Evolutionary conservation across 2,797 vertebrate genomes (phyloP), one percentile per base, ranked within the genome.

Genomic region (Rhynchotus rufescens): DNA sequence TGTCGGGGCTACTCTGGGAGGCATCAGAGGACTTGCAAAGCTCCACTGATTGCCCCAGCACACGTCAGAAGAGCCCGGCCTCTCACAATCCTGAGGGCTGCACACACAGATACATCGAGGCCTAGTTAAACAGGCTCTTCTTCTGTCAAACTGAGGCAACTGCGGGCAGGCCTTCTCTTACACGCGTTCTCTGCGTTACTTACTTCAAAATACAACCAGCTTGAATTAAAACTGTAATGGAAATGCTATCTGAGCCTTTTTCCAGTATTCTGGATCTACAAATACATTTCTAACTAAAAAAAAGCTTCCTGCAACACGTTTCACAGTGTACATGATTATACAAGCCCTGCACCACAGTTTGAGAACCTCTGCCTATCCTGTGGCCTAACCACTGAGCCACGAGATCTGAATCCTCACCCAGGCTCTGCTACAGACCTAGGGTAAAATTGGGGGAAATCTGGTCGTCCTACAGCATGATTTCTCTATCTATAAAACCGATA

Each of bases 231-330:
- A 19, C 11, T 45, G 12, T 73, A 84, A 89, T 73, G 73, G 86
- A 91, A 76, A 82, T 2, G 36, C 19, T 4, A 10, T 6, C 44
- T 52, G 28, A 90, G 32, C 52, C 10, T 44, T 84, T 65, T 88
- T 90, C 65, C 61, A 77, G 10, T 52, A 32, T 61, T 88, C 40
- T 65, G 57, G 86, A 91, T 86, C n/a, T 45, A n/a, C 87, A 90
- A 38, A 51, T 23, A 12, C 36, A 68, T 28, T 86, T 80, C 28
- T 47, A 57, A 74, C 59, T 86, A 66, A 79, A 84, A 86, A 77
- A 25, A 25, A 80, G 32, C 67, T 47, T 73, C 13, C 60, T 64
- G 71, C 44, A 84, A 71, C 3, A 56, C 7, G 19, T 26, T 60
- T 17, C 21, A 9, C 15, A 21, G 9, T 28, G 73, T 1, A 68